phyloP scores from a whole-genome alignment of 2,888 invertebrate genomes.

The Drosophila melanosoma region DNA sequence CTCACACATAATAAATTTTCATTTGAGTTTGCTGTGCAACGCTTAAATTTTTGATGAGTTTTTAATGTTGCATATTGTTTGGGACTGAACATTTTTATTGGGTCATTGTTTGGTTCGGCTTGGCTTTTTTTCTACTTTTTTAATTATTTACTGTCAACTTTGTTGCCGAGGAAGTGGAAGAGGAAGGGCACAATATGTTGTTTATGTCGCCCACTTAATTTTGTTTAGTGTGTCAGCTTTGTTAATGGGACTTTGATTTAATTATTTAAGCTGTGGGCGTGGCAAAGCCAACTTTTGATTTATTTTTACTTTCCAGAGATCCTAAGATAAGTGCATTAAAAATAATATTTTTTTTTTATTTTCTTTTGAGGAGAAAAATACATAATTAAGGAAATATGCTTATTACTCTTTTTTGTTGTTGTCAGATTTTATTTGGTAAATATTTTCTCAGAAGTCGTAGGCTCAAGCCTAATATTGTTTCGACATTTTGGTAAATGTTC shows the following conservation, averaged over 20 bases:
- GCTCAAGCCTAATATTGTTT: neutral
- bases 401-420: neutral
- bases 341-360: neutral
- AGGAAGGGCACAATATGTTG: neutral
- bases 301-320: neutral
- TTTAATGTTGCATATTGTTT: conserved; percentile 50
- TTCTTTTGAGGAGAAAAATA: neutral
- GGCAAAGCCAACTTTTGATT: conserved; percentile 2
- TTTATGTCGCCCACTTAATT: conserved; percentile 30
- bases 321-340: neutral
- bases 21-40: conserved; percentile 22
- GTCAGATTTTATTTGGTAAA: neutral
- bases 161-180: conserved; percentile 2
- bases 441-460: neutral
- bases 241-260: conserved; percentile 10
- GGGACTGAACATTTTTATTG: conserved; percentile 43
- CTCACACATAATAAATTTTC: conserved; percentile 29
- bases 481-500: neutral
- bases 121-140: conserved; percentile 26
- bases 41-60: conserved; percentile 29
- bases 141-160: conserved; percentile 50
- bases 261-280: conserved; percentile 19
- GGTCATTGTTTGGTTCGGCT: conserved; percentile 38
- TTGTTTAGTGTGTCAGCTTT: conserved; percentile 26
- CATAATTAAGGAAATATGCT: neutral